Percentiles rank a stretch among this genome's conserved stretches.
These are phyloP conservation scores for Acinonyx jubatus DNA, from an alignment of 2,113 vertebrate genomes.

Conservation along the genomic window DNA sequence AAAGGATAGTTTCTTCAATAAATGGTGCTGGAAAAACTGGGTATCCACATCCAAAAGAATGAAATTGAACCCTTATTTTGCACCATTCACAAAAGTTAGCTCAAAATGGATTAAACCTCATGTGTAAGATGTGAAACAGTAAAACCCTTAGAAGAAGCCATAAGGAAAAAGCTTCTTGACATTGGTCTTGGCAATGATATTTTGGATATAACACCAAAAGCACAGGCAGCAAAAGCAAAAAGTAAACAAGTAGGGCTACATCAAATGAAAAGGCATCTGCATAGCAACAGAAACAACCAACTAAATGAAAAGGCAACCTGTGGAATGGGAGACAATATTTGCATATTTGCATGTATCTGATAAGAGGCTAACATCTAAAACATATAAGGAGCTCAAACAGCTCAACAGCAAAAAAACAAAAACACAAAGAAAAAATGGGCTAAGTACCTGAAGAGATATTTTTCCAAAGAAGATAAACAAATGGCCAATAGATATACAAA, in stretches of 20 bases:
- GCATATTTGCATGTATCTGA: background rate
- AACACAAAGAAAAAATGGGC: background rate
- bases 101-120: background rate
- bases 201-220: background rate
- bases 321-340: background rate
- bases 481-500: background rate
- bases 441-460: background rate
- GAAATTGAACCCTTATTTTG: background rate
- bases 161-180: background rate
- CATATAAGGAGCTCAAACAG: background rate
- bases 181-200: background rate
- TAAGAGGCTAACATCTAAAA: background rate
- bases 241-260: background rate
- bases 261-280: background rate
- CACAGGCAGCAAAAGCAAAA: background rate
- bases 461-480: slow-evolving; percentile 10
- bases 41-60: background rate
- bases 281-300: background rate
- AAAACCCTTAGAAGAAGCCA: background rate
- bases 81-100: background rate
- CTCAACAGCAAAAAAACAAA: background rate
- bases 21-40: background rate
- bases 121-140: background rate
- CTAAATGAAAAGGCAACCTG: background rate
- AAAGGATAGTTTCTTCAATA: background rate